Percentiles rank a stretch among this genome's conserved stretches.
Evolutionary conservation across 2,797 vertebrate species (phyloP).

Genomic region (Avahi laniger): DNA sequence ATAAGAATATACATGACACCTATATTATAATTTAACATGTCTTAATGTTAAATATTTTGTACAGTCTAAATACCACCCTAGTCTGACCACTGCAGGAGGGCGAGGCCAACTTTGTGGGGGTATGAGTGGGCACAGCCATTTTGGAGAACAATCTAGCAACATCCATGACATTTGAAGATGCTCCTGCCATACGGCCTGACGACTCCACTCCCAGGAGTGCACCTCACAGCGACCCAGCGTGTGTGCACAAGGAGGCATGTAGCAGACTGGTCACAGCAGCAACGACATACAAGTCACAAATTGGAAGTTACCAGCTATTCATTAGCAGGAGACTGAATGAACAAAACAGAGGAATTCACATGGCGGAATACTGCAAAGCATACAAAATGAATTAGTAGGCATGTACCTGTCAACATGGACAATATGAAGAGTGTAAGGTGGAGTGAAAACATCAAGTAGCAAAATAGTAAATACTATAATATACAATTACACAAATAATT

Average conservation of each 20-base stretch:
- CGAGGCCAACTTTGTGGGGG: rapidly evolving
- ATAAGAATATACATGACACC: rapidly evolving
- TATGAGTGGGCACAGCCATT: rapidly evolving
- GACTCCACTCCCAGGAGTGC: rapidly evolving
- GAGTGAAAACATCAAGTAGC: rapidly evolving
- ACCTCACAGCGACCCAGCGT: rapidly evolving
- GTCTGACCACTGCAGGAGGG: not conserved
- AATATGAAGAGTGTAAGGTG: rapidly evolving
- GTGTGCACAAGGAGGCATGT: rapidly evolving
- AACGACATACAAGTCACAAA: rapidly evolving
- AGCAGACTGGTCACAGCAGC: rapidly evolving
- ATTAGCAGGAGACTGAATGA: not conserved
- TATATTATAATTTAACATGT: rapidly evolving
- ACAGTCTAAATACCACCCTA: rapidly evolving
- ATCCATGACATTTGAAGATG: not conserved
- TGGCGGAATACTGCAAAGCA: rapidly evolving
- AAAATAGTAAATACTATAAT: rapidly evolving
- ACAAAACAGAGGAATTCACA: rapidly evolving
- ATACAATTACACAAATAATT: rapidly evolving
- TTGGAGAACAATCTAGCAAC: not conserved
- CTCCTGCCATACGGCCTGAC: rapidly evolving
- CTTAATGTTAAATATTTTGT: too few relatives aligned
- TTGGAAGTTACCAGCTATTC: rapidly evolving
- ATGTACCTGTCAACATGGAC: rapidly evolving
- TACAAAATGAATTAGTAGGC: rapidly evolving